phyloP scores from a whole-genome alignment of 2,113 vertebrate genomes.

The Apodemus sylvaticus region DNA sequence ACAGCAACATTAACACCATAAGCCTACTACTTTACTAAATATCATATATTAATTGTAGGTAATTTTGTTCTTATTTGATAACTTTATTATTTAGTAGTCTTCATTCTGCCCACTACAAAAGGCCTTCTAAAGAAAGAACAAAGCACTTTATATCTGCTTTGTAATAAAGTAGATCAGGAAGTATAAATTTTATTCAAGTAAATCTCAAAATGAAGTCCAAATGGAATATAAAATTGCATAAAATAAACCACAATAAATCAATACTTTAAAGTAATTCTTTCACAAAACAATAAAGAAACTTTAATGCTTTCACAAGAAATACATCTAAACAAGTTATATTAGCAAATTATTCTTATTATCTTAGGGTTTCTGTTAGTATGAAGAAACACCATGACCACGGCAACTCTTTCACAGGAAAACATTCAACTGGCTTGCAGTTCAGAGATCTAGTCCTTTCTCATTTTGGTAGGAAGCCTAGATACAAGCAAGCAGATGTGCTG shows the following conservation, averaged over 20 bases:
- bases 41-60: constrained; percentile 10
- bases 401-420: neutral
- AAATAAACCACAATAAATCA: constrained; percentile 55
- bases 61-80: neutral
- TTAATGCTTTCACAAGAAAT: constrained; percentile 39
- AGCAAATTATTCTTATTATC: neutral
- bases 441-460: neutral
- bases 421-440: neutral
- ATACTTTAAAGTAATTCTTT: constrained; percentile 58
- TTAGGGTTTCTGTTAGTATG: neutral
- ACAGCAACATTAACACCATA: neutral
- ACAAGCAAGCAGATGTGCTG: neutral
- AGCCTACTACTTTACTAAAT: neutral
- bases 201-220: constrained; percentile 42
- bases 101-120: neutral
- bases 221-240: constrained; percentile 69
- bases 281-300: constrained; percentile 62
- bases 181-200: constrained; percentile 47
- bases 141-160: neutral
- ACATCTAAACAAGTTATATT: constrained; percentile 51
- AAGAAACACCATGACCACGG: neutral
- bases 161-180: neutral
- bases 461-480: neutral
- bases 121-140: neutral
- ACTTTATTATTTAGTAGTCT: constrained; percentile 19